Base-by-base conservation (phyloP, 2,888 invertebrate genomes). In the Zootermopsis nevadensis region DNA sequence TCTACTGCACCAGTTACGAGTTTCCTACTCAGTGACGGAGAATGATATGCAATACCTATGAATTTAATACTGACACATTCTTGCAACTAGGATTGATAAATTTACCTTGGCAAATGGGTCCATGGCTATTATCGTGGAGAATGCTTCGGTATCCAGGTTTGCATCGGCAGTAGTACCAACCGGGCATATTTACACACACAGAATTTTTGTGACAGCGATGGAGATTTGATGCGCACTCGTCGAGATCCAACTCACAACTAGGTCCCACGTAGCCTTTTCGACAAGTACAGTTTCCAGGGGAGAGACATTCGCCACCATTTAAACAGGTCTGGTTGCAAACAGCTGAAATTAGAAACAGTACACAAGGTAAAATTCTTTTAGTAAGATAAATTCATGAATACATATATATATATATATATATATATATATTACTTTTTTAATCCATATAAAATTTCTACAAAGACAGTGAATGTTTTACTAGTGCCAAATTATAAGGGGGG, bases 111-210 rank as follows among this genome's bases (percentile, higher is more conserved):
- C 95, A 94, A 86, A 92, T 91, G 87, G 90, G 93, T 89, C 91
- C 91, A 87, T 91, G 90, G 84, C 90, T 91, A 88, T 91, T 91
- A 87, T 91, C 91, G 86, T 90, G 89, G 76, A 91, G 89, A 69
- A 86, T 84, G 84, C 93, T 92, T 31, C 93, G 92, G 90, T 94
- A 97, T 7, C 97, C 97, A 83, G 93, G 92, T 86, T 94, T 93
- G 89, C 97, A 97, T 87, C 95, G 94, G 90, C 97, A 97, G 89
- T 96, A 95, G 91, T 96, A 96, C 93, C 96, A 96, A 86, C 97
- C 97, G 72, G 96, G 96, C 92, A 95, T 95, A 90, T 97, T 97
- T 89, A 96, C 93, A 90, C 97, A 97, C 82, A 92, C 91, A 81
- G 96, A 95, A 86, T 94, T 93, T 86, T 93, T 91, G 86, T 94